Conservation (phyloP, 2,888 invertebrate genomes). For the Callimorpha dominula region DNA sequence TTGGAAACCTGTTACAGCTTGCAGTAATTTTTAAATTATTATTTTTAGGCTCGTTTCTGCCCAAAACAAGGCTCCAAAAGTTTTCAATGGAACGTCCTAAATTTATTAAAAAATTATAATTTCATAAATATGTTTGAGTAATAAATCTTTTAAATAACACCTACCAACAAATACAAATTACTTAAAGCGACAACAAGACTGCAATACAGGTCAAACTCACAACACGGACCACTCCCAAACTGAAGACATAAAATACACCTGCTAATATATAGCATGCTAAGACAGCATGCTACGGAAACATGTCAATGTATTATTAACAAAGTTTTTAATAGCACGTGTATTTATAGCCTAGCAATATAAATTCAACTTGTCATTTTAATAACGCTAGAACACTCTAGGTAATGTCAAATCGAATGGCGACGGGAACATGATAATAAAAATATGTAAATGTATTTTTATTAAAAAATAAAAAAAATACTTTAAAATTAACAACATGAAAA, state of each 20-base stretch:
- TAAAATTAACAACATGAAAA: conserved; percentile 44
- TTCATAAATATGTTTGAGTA: conserved; percentile 16
- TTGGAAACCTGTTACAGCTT: conserved; percentile 17
- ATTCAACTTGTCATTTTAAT: conserved; percentile 83
- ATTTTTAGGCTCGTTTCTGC: background rate
- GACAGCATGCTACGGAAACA: background rate
- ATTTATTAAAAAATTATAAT: conserved; percentile 5
- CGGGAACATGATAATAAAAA: conserved; percentile 44
- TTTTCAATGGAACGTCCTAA: background rate
- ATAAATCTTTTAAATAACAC: conserved; percentile 19
- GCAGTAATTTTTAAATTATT: conserved; percentile 12
- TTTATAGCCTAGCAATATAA: conserved; percentile 13
- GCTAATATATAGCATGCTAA: background rate
- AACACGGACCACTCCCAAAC: conserved; percentile 15
- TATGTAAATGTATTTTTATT: conserved; percentile 39
- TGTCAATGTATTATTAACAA: too few relatives aligned
- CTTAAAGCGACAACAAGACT: conserved; percentile 14
- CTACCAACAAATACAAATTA: conserved; percentile 20
- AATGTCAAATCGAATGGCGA: conserved; percentile 80
- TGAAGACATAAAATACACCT: conserved; percentile 10
- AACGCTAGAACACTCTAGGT: conserved; percentile 83
- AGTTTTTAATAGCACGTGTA: conserved; percentile 11
- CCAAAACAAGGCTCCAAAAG: background rate
- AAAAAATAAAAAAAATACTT: conserved; percentile 43
- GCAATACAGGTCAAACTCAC: conserved; percentile 16